Percentiles rank a stretch among this genome's conserved stretches.
Evolutionary conservation across 2,113 vertebrate species (phyloP).

Genomic region (Burhinus bistriatus): DNA sequence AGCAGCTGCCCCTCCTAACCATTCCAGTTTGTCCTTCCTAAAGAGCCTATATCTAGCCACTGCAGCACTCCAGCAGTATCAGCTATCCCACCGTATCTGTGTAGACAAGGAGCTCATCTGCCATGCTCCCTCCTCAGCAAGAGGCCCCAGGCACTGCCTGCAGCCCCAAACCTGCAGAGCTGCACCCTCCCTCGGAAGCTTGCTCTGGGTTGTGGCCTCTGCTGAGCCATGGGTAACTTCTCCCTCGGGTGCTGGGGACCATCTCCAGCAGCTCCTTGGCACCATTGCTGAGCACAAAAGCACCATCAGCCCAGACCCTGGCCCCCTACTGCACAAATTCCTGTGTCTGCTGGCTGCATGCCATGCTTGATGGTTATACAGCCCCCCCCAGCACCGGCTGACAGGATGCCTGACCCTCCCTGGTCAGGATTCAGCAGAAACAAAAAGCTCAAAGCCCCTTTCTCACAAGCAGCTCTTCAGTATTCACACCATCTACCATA

Average conservation of each 20-base stretch:
- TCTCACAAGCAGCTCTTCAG: neutral
- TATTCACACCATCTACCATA: neutral
- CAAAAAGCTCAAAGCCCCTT: neutral
- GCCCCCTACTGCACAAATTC: neutral
- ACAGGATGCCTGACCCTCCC: neutral
- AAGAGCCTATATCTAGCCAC: neutral
- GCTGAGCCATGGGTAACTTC: neutral
- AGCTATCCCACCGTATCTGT: neutral
- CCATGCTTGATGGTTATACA: fast-evolving
- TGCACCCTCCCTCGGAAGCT: neutral
- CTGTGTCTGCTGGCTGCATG: neutral
- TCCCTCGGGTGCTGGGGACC: fast-evolving
- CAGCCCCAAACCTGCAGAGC: neutral
- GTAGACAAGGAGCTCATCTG: neutral
- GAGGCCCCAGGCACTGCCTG: neutral
- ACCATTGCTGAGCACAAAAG: neutral
- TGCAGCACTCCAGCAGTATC: neutral
- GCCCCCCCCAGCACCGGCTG: neutral
- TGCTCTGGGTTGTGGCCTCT: neutral
- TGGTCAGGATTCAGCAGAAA: neutral
- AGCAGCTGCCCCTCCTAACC: neutral
- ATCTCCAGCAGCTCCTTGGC: neutral
- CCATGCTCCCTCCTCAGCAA: neutral
- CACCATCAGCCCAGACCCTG: neutral
- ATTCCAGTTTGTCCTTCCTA: neutral